A percentile compares a stretch with the other conserved stretches of the same genome.
Conservation (phyloP, 2,888 invertebrate genomes). For the Conomelus anceps region DNA sequence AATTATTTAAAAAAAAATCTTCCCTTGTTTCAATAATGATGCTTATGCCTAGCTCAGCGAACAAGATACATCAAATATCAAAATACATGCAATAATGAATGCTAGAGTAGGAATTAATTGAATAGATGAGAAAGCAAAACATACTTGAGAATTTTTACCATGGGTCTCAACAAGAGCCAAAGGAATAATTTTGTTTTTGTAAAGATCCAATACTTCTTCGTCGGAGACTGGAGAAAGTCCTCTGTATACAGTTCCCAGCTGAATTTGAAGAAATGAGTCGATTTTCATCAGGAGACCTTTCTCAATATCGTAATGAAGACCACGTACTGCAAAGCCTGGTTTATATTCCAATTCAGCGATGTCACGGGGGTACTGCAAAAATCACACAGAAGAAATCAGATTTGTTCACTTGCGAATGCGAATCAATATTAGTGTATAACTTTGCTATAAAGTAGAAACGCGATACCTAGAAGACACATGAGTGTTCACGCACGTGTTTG, state of each 20-base stretch:
- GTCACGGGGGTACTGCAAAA: constrained; percentile 34
- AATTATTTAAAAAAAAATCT: too few species aligned
- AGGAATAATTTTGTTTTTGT: constrained; percentile 79
- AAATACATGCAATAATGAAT: constrained; percentile 37
- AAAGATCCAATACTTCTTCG: constrained; percentile 76
- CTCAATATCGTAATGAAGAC: constrained; percentile 96
- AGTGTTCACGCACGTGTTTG: too few species aligned
- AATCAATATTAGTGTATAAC: too few species aligned
- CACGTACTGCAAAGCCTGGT: constrained; percentile 91
- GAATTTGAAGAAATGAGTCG: constrained; percentile 94
- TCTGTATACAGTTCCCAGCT: constrained; percentile 86
- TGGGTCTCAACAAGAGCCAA: constrained; percentile 81
- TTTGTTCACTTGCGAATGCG: too few species aligned
- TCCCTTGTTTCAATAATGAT: background rate
- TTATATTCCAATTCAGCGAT: constrained; percentile 73
- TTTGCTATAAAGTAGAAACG: too few species aligned
- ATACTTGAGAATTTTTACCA: constrained; percentile 62
- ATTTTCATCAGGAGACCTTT: constrained; percentile 89
- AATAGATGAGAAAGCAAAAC: constrained; percentile 23
- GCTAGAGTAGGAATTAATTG: background rate
- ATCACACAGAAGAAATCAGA: constrained; percentile 1
- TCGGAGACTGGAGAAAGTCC: constrained; percentile 74
- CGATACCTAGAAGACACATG: too few species aligned
- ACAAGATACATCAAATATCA: constrained; percentile 24
- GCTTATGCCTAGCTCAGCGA: background rate